phyloP scores from a whole-genome alignment of 2,113 vertebrate genomes.

The Circaetus cinerascens region DNA sequence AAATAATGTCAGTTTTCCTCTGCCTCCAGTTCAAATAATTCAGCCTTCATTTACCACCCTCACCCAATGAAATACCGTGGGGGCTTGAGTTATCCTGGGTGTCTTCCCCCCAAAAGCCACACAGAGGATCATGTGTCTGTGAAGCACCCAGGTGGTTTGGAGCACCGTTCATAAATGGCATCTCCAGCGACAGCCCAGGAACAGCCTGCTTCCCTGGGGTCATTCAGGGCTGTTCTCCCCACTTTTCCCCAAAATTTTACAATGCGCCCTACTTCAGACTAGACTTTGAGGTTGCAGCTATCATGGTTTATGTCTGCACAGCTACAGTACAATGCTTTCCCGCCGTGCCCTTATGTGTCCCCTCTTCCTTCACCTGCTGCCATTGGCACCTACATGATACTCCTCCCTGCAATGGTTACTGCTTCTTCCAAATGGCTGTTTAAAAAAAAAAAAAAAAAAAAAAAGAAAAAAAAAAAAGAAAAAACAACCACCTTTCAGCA shows the following conservation, averaged over 20 bases:
- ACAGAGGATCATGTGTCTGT: neutral
- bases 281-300: neutral
- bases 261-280: neutral
- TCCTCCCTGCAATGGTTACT: neutral
- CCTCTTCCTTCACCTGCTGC: neutral
- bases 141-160: neutral
- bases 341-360: neutral
- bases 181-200: neutral
- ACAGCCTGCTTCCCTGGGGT: neutral
- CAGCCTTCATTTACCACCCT: neutral
- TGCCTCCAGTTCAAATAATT: neutral
- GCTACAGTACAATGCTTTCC: neutral
- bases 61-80: neutral
- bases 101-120: neutral
- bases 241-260: neutral
- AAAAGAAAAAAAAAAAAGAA: too few relatives aligned
- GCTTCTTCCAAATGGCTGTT: neutral
- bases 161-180: neutral
- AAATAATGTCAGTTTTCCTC: neutral
- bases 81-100: neutral
- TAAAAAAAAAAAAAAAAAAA: neutral
- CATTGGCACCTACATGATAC: rapidly evolving
- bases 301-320: neutral
- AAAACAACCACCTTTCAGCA: neutral
- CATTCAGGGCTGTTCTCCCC: neutral